Evolutionary conservation across 2,888 invertebrate genomes (phyloP).

Genomic region (Seira ritae): DNA sequence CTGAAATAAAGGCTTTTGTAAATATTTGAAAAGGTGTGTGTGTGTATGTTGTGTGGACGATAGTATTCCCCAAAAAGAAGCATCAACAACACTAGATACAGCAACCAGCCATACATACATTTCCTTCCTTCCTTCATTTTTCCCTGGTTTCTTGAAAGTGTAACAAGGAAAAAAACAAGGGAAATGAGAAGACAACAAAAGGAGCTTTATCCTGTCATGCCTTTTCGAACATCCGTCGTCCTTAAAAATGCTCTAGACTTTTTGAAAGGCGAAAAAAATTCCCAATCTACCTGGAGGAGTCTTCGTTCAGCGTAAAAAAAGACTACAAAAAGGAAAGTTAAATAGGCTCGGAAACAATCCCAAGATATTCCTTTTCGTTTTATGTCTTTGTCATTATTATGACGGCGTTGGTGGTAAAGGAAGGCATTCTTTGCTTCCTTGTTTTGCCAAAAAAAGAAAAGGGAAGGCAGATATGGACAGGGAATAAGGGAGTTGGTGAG

Average conservation of each 20-base stretch:
- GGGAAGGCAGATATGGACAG: constrained; percentile 51
- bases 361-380: constrained; percentile 46
- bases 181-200: constrained; percentile 12
- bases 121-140: constrained; percentile 30
- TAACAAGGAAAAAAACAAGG: background rate
- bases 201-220: constrained; percentile 16
- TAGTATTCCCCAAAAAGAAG: background rate
- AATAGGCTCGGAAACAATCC: constrained; percentile 41
- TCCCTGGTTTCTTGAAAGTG: no score
- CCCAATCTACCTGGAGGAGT: background rate
- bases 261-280: background rate
- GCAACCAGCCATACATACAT: background rate
- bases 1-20: constrained; percentile 56
- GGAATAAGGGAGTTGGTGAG: constrained; percentile 48
- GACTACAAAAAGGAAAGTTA: constrained; percentile 12
- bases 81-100: background rate
- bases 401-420: constrained; percentile 36
- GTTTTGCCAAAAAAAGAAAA: background rate
- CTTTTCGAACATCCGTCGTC: constrained; percentile 1
- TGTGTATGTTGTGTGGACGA: no score
- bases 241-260: background rate
- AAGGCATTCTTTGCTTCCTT: background rate
- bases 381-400: constrained; percentile 55
- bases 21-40: constrained; percentile 50
- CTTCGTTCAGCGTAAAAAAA: background rate